Base-by-base conservation (phyloP, 1,140 invertebrate genomes). In the Wasmannia auropunctata region DNA sequence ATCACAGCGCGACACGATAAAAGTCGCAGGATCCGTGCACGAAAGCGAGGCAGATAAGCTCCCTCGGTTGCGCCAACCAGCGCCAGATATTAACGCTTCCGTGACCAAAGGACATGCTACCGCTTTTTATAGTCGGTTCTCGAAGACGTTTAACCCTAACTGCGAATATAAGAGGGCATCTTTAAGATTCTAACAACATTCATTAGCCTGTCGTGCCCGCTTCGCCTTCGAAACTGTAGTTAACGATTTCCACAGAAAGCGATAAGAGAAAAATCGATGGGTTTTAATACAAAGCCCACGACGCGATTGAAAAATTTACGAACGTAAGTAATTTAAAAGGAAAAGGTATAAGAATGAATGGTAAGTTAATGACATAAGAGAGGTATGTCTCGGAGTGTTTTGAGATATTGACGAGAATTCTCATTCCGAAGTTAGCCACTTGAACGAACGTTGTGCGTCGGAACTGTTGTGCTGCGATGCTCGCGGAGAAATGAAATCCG, bases 21-120 rank as follows among this genome's bases (percentile, higher is more conserved):
- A 83, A 58, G 37, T 74, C n/a, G 51, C 54, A 58, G 67, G 51
- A 72, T 74, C 79, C 51, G 28, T 60, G 51, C 51, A 34, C 67
- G 79, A 83, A 74, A 83, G 54, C 67, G n/a, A 58, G 25, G n/a
- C n/a, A 83, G 79, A 83, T 83, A 83, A 83, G 79, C 25, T 31
- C 25, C 51, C 67, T 58, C 65, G 65, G 79, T 81, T 72, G 72
- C 63, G 56, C 79, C 65, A 60, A 46, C 19, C 22, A 34, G 28
- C 51, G 54, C 79, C n/a, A 43, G 51, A 83, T 74, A 58, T n/a
- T 46, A 25, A n/a, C 79, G 54, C 51, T 83, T 83, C 51, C 79
- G 79, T 74, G 79, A 72, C 65, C 51, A 25, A 43, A 43, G 65
- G 51, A 80, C 63, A 28, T n/a, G 25, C 46, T 10, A 7, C 16